These are phyloP conservation scores for Homarus gammarus DNA, from an alignment of 2,888 invertebrate genomes.

Conservation along the genomic window DNA sequence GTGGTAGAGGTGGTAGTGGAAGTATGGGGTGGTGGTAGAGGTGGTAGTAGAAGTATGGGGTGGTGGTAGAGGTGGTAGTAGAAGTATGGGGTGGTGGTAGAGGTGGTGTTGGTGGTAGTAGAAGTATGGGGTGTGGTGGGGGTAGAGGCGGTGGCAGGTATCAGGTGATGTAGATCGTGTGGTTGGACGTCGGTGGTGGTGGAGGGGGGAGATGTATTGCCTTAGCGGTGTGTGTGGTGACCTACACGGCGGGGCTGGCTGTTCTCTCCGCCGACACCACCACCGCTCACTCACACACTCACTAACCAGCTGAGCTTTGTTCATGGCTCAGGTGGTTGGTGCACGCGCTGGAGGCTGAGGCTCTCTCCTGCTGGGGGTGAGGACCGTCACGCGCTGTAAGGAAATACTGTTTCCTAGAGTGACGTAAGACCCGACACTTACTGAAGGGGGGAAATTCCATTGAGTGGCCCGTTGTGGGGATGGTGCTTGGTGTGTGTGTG, in stretches of 20 bases:
- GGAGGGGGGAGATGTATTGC: slow-evolving; percentile 18
- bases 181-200: no score
- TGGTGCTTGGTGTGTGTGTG: background rate
- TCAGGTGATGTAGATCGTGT: background rate
- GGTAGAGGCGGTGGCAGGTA: no score
- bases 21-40: no score
- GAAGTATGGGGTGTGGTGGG: no score
- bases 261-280: slow-evolving; percentile 25
- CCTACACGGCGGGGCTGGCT: slow-evolving; percentile 20
- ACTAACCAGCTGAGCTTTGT: background rate
- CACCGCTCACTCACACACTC: background rate
- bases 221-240: slow-evolving; percentile 30
- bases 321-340: background rate
- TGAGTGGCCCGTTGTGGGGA: background rate
- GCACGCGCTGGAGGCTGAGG: background rate
- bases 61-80: no score
- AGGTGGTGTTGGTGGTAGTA: no score
- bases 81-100: no score
- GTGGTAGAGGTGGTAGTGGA: no score
- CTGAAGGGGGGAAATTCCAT: background rate
- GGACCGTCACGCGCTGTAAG: background rate
- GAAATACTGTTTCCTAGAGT: slow-evolving; percentile 3
- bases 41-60: no score
- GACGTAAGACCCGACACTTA: background rate
- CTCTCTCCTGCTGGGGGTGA: background rate